A percentile compares a stretch with the other conserved stretches of the same genome.
Evolutionary conservation across 2,888 invertebrate species (phyloP).

Genomic region (Spilosoma lubricipeda): DNA sequence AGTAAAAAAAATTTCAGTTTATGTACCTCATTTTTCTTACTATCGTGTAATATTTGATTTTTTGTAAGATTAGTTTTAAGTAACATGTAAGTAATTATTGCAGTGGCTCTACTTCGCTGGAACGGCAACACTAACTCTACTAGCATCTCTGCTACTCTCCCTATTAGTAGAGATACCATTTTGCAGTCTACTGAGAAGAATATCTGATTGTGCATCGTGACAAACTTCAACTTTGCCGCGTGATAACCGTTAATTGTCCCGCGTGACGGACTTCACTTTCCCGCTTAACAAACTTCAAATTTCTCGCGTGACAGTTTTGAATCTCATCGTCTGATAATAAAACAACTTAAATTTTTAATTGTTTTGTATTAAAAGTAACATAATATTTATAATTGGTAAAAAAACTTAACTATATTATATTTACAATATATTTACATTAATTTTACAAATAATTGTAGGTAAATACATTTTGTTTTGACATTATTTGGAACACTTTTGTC

Average conservation of each 20-base stretch:
- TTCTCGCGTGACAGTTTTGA: not conserved
- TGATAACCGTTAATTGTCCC: not conserved
- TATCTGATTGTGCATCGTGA: constrained; percentile 72
- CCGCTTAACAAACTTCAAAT: constrained; percentile 22
- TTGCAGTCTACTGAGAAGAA: constrained; percentile 82
- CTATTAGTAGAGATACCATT: constrained; percentile 87
- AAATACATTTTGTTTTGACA: constrained; percentile 26
- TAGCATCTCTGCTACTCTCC: constrained; percentile 78
- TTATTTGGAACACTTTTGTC: constrained; percentile 3
- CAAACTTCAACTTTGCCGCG: constrained; percentile 6
- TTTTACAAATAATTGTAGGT: constrained; percentile 42
- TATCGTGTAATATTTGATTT: too few relatives aligned
- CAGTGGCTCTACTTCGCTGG: constrained; percentile 86
- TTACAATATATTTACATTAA: constrained; percentile 77
- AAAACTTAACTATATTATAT: constrained; percentile 59
- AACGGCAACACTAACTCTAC: constrained; percentile 72
- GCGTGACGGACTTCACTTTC: constrained; percentile 64
- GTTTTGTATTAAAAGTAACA: constrained; percentile 42
- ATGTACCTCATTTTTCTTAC: too few relatives aligned
- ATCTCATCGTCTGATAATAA: constrained; percentile 14
- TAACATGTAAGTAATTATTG: constrained; percentile 33
- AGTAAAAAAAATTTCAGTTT: too few relatives aligned
- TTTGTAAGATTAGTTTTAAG: not conserved
- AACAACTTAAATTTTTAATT: constrained; percentile 24
- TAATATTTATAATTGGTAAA: constrained; percentile 57